Percentiles rank a stretch among this genome's conserved stretches.
phyloP scores from a whole-genome alignment of 2,113 vertebrate species.

The Noturus placidus region DNA sequence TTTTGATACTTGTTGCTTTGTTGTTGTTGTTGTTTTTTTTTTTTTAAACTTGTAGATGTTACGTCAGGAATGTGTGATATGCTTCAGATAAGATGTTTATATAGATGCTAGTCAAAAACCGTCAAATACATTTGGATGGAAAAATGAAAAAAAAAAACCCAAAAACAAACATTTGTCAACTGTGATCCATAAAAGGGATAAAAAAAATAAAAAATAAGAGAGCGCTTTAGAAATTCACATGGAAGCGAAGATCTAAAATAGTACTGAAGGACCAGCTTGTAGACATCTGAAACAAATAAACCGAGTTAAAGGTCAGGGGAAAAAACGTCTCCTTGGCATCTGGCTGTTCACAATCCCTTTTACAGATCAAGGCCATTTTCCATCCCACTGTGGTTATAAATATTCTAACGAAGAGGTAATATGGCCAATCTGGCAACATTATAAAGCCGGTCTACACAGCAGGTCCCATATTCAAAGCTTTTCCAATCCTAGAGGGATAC shows the following conservation, averaged over 20 bases:
- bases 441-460: not conserved
- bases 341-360: not conserved
- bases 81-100: not conserved
- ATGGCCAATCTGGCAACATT: slow-evolving; percentile 3
- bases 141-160: not conserved
- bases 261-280: not conserved
- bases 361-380: not conserved
- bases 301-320: not conserved
- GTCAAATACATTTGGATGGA: not conserved
- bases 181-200: not conserved
- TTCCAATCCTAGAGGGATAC: not conserved
- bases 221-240: not conserved
- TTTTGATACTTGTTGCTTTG: no score
- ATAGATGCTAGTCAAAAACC: not conserved
- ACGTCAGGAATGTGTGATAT: not conserved
- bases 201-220: not conserved
- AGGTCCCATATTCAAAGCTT: not conserved
- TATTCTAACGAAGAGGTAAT: not conserved
- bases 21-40: not conserved
- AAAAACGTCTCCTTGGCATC: not conserved
- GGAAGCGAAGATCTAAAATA: not conserved
- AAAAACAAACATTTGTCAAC: not conserved
- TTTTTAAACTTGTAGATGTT: not conserved
- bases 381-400: not conserved
- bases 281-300: not conserved